Evolutionary conservation across 2,113 vertebrate species (phyloP), one percentile per base, ranked within the genome.

Genomic region (Lasiurus borealis): DNA sequence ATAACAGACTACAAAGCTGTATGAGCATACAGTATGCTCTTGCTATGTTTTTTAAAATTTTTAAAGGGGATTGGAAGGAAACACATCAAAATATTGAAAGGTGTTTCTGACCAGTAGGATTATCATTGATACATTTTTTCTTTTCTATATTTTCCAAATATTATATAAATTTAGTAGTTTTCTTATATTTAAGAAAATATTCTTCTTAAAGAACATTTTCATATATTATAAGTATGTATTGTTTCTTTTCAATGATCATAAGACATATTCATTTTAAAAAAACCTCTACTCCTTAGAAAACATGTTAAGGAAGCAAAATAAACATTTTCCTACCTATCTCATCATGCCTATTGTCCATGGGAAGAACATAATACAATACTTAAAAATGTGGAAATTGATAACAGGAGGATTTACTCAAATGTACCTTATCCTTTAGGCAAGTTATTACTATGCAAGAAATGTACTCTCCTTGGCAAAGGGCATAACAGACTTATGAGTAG

Each of bases 71-170:
- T 13, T 34, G 1, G 31, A 95, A 11, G 34, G 59, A 82, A 87
- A 84, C 16, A 88, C 5, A 87, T 66, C 34, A 93, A 88, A 81
- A 83, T 87, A 93, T 34, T 46, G 85, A 48, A 14, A 84, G 7
- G 71, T n/a, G n/a, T 71, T 90, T 94, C 81, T 82, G 66, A 68
- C 48, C 48, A 88, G 48, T 59, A 91, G 21, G 1, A 57, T 83
- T 54, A 71, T 66, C 6, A 0, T 15, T 73, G 57, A 73, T 59
- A 85, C 3, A 68, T 64, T 68, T 82, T 86, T 83, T n/a, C 34
- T 46, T 85, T 89, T 66, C 31, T 85, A 27, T 88, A 88, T 82
- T 96, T 95, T 84, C 75, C 40, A 91, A 93, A 75, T 88, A 13
- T 52, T 36, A 0, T n/a, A n/a, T 23, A 84, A 96, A 91, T 75